Evolutionary conservation across 2,113 vertebrate species (phyloP), one percentile per base, ranked within the genome.

Genomic region (Polyodon spathula): DNA sequence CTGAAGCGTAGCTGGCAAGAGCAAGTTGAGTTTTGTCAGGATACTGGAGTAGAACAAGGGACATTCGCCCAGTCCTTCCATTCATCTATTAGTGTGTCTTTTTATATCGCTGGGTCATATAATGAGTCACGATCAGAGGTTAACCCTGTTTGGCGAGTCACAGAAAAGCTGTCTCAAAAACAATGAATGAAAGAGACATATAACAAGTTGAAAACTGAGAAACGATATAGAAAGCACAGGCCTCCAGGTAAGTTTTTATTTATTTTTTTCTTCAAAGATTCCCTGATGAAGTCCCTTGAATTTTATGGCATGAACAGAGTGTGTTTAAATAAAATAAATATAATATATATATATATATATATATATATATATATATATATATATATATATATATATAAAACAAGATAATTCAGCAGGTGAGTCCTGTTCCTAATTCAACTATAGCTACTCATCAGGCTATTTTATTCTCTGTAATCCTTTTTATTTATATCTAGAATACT

Each of bases 1-100:
- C 70, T 60, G 67, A 48, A 42, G 27, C 58, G 14, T 9, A 15
- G 40, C n/a, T 4, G 44, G 38, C 11, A 10, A 27, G 10, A 40
- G 15, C 43, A 44, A 44, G 12, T 8, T 8, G 7, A 12, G 43
- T n/a, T 7, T 8, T 40, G 44, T 39, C 37, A 12, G 12, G 38
- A 9, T 14, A 51, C 38, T 2, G 37, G 44, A 2, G 51, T 37
- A 39, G 37, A 4, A 15, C 37, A 42, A 17, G 37, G 6, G 50
- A 40, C 53, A n/a, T n/a, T n/a, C 40, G 46, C 12, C 14, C 12
- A 17, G 27, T 63, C 44, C 15, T 16, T 8, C 6, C 46, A 16
- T 7, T 14, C 39, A 10, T 51, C 39, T 38, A 40, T 27, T 39
- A 12, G 43, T 7, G 7, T 44, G 2, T n/a, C 43, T 44, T 44